phyloP scores from a whole-genome alignment of 2,797 vertebrate species.

The Rhabdophis nuchalis region DNA sequence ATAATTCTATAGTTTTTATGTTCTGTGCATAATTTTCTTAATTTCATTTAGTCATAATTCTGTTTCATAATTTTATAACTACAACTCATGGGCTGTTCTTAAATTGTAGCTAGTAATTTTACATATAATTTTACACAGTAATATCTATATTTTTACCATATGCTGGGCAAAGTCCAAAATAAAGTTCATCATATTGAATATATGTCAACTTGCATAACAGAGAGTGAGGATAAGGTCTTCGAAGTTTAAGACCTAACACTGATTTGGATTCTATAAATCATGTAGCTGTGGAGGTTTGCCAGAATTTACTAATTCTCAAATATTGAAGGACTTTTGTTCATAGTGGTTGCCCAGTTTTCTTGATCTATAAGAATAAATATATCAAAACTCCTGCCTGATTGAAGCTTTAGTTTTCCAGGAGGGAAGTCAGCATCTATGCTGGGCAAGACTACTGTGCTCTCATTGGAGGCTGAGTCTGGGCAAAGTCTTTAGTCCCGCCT shows the following conservation, averaged over 20 bases:
- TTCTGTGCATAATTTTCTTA: not conserved
- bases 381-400: not conserved
- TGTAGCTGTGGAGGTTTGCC: not conserved
- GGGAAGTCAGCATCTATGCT: no score
- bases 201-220: not conserved
- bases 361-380: not conserved
- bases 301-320: not conserved
- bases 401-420: not conserved
- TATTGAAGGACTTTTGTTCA: not conserved
- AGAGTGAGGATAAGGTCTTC: not conserved
- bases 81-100: not conserved
- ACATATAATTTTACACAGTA: not conserved
- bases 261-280: not conserved
- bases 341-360: not conserved
- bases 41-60: not conserved
- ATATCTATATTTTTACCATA: not conserved
- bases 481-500: no score
- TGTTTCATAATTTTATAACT: not conserved
- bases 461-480: no score
- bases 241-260: not conserved
- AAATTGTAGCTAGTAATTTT: not conserved
- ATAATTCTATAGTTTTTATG: constrained; percentile 11
- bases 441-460: no score
- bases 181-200: not conserved
- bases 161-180: not conserved